phyloP scores from a whole-genome alignment of 1,140 invertebrate species.

The Parapsyche elsis region DNA sequence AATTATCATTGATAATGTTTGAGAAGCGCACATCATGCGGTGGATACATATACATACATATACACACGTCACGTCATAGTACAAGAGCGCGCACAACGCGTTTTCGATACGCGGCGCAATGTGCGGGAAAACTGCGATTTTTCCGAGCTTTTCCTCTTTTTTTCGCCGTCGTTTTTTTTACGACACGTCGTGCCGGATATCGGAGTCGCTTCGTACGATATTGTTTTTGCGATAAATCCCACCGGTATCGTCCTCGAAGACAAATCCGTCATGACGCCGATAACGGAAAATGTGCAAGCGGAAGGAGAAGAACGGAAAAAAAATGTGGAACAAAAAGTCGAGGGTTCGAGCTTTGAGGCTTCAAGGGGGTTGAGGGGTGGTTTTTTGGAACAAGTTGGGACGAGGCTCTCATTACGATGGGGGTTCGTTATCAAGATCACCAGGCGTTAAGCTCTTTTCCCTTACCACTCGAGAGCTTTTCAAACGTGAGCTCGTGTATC shows the following conservation, averaged over 20 bases:
- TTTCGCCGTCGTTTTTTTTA: too few relatives aligned
- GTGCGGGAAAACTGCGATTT: too few relatives aligned
- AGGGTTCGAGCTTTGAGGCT: neutral
- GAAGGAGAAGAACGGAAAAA: too few relatives aligned
- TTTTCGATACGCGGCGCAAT: too few relatives aligned
- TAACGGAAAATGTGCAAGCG: neutral
- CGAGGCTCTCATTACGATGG: slow-evolving; percentile 27
- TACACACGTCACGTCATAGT: too few relatives aligned
- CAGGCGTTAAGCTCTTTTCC: slow-evolving; percentile 4
- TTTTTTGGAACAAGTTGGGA: slow-evolving; percentile 3
- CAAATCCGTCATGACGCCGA: neutral
- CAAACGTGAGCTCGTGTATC: neutral
- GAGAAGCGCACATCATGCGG: too few relatives aligned
- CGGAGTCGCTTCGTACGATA: neutral
- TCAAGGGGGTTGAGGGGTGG: neutral
- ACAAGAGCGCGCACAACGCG: too few relatives aligned
- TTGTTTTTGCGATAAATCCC: slow-evolving; percentile 7
- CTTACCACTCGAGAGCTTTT: neutral
- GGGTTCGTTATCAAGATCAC: slow-evolving; percentile 27
- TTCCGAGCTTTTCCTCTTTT: too few relatives aligned
- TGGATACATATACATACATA: too few relatives aligned
- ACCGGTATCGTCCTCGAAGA: neutral
- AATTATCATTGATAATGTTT: too few relatives aligned
- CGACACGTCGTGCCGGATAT: too few relatives aligned
- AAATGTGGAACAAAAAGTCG: neutral